Evolutionary conservation across 2,888 invertebrate genomes (phyloP), one percentile per base, ranked within the genome.

Genomic region (Drosophila colorata): DNA sequence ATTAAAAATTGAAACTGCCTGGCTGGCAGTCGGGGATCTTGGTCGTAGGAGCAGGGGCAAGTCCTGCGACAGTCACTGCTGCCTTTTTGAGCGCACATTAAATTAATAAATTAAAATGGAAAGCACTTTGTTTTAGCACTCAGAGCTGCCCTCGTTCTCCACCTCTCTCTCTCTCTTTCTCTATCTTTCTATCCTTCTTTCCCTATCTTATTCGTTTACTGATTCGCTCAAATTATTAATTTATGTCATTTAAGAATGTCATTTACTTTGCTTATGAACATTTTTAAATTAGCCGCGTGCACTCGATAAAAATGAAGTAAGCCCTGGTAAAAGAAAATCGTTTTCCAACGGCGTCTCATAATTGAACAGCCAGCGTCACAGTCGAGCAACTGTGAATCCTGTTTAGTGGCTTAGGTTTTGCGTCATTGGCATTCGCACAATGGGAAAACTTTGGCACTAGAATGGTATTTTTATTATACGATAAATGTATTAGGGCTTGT

Each of bases 101-200:
- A 85, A 85, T 85, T 89, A 89, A 85, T 89, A 85, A 85, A 85
- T 85, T 89, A 89, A 87, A 85, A 87, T 81, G 71, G 69, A 85
- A 89, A 85, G 85, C 85, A 85, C 89, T 85, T 89, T 81, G 82
- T 85, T 89, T 87, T 73, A 86, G 83, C 72, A 78, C 78, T 70
- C 67, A 65, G 28, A 16, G 58, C 2, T 35, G 46, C n/a, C 20
- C 6, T 40, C 13, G 33, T n/a, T 14, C 16, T 14, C 25, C 13
- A 8, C 2, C 25, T 9, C 28, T 8, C 37, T 16, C 37, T 25
- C 9, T 33, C 38, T 20, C 41, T n/a, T 13, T 14, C 16, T 28
- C 41, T n/a, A 9, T 9, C 33, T 41, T 13, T 33, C 18, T 40
- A 9, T 25, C 16, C 14, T 14, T 14, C n/a, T 23, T 20, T 8